Evolutionary conservation across 1,140 invertebrate species (phyloP), one percentile per base, ranked within the genome.

Genomic region (Zaprionus ghesquierei): DNA sequence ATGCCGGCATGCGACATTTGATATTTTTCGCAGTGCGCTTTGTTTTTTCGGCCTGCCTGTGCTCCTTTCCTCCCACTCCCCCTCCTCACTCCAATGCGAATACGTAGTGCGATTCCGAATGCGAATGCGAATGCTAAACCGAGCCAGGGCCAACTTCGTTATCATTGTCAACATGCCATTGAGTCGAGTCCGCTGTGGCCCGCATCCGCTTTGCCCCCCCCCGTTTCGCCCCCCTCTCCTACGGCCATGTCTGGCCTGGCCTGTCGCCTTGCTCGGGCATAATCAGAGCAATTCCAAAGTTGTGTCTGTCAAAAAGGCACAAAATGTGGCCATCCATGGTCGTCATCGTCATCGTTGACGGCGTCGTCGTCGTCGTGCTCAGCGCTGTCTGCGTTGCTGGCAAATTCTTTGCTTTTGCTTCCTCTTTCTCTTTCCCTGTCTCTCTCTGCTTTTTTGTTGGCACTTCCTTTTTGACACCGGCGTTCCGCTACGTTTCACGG

Each of bases 131-230:
- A 73, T 69, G 56, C 58, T 73, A 73, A 73, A 60, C 69, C 49
- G 27, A 62, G 64, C 68, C 81, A 70, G 77, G 82, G 63, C 82
- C 82, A 87, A 87, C 82, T 87, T 87, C 82, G 82, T 87, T 87
- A 87, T 87, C 84, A 87, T 87, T 87, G 82, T 87, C 82, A 87
- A 87, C 82, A 87, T 87, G 84, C 82, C 82, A 81, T 82, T 87
- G 84, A 82, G 82, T 87, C 60, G 72, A 68, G 51, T 66, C 60
- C 49, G 33, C 38, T 68, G 49, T 31, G 27, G 46, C 53, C 64
- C 46, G 51, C 33, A 31, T 68, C 23, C 53, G 53, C 38, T 51
- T 3, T 15, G 13, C 8, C 35, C 22, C 56, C 44, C 6, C 33
- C 9, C 41, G 10, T 9, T n/a, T n/a, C 5, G 2, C 33, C 33